Percentiles rank a stretch among this genome's conserved stretches.
phyloP scores from a whole-genome alignment of 2,797 vertebrate species.

The Sebastiscus albofasciatus region DNA sequence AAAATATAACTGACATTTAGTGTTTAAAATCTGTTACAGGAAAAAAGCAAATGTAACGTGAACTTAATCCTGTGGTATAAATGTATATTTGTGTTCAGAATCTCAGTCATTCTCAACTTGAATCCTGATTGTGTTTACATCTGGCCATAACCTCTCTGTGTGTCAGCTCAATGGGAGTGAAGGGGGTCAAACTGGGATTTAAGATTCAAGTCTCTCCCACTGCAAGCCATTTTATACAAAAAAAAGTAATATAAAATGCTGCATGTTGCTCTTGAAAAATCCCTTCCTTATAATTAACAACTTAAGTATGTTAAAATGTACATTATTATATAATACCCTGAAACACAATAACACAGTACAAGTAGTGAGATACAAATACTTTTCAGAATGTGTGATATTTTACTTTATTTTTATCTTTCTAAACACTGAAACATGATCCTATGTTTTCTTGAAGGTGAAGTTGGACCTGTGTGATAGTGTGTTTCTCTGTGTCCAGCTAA shows the following conservation, averaged over 20 bases:
- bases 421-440: background rate
- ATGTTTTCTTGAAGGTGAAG: background rate
- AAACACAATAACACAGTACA: background rate
- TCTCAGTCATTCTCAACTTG: background rate
- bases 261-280: background rate
- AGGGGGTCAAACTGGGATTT: background rate
- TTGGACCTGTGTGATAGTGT: background rate
- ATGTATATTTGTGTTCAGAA: background rate
- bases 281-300: background rate
- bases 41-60: background rate
- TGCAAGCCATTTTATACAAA: background rate
- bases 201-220: no score
- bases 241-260: background rate
- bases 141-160: background rate
- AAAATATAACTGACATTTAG: no score
- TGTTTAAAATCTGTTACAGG: no score
- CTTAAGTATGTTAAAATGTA: background rate
- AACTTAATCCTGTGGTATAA: background rate
- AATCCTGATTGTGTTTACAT: background rate
- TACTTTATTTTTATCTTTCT: background rate
- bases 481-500: conserved; percentile 24
- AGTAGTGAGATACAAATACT: background rate
- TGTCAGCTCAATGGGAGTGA: background rate
- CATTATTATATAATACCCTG: background rate
- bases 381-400: background rate